Base-by-base conservation (phyloP, 2,113 vertebrate genomes). In the Cromileptes altivelis region DNA sequence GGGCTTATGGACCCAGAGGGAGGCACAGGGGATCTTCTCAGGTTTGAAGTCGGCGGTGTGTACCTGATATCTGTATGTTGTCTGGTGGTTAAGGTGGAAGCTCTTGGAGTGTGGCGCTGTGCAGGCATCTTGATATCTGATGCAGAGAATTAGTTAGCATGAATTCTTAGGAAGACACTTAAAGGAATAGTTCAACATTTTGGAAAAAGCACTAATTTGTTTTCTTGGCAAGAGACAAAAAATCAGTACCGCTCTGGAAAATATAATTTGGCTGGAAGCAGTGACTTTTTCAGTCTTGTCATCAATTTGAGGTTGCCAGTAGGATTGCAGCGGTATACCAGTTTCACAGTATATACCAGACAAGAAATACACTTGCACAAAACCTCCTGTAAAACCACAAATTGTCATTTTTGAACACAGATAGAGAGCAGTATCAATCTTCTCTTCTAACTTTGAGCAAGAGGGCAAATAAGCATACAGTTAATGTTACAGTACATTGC, bases 91-190 rank as follows among this genome's bases (percentile, higher is more conserved):
- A 87, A 87, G 49, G 90, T 57, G 64, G 95, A 92, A 50, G 89
- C 86, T 94, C 83, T 94, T 91, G 91, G 92, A 69, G 88, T 91
- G 60, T 96, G 96, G 4, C 90, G 90, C 75, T 94, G 94, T 15
- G 91, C 70, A 33, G 94, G 89, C 75, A 93, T 94, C 94, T 96
- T 93, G 88, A 96, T 93, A 87, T 97, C 97, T 99, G 92, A 50
- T 77, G 85, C 76, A 89, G 40, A 90, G 52, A 88, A 90, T 91
- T 30, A 58, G 52, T 50, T 37, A 47, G n/a, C 42, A 80, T 55
- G 25, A 62, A 79, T 42, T 49, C 45, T 70, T 74, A 52, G 23
- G n/a, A 37, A 50, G 9, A 55, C 62, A 74, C 13, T 37, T 49
- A 21, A 68, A 61, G 33, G 6, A 73, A 42, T 15, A 47, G 55